phyloP scores from a whole-genome alignment of 2,113 vertebrate genomes.

The Catharus fuscescens region DNA sequence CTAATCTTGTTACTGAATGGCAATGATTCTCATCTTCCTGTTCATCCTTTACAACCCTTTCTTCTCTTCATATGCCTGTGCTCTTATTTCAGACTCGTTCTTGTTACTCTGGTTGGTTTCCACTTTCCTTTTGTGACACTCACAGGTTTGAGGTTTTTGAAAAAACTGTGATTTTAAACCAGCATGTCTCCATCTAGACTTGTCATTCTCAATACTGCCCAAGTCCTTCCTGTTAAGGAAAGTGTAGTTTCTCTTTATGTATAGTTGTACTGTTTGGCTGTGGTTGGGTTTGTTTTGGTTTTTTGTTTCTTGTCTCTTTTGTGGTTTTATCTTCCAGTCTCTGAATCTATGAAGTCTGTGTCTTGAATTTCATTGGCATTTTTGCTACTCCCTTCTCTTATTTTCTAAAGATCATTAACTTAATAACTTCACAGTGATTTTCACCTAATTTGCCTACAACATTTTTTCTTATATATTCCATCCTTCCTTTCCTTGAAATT shows the following conservation, averaged over 20 bases:
- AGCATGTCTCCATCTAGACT: not conserved
- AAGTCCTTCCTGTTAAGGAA: not conserved
- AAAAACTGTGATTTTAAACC: not conserved
- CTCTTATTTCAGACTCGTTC: not conserved
- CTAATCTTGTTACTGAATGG: not conserved
- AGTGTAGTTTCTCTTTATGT: not conserved
- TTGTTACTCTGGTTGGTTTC: not conserved
- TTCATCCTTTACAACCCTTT: not conserved
- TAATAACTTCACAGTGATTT: not conserved
- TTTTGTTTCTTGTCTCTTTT: not conserved
- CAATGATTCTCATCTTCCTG: not conserved
- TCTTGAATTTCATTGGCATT: not conserved
- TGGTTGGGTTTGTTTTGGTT: not conserved
- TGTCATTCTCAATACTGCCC: not conserved
- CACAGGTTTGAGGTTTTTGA: not conserved
- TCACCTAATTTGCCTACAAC: not conserved
- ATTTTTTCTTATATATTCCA: not conserved
- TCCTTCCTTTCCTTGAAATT: not conserved
- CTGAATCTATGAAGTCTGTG: not conserved
- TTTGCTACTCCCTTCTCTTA: not conserved
- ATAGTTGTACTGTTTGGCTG: not conserved
- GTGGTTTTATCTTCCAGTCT: not conserved
- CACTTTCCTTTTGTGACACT: not conserved
- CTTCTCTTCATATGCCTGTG: not conserved
- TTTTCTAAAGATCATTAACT: not conserved